Evolutionary conservation across 1,140 invertebrate species (phyloP).

Genomic region (Bicyclus anynana): DNA sequence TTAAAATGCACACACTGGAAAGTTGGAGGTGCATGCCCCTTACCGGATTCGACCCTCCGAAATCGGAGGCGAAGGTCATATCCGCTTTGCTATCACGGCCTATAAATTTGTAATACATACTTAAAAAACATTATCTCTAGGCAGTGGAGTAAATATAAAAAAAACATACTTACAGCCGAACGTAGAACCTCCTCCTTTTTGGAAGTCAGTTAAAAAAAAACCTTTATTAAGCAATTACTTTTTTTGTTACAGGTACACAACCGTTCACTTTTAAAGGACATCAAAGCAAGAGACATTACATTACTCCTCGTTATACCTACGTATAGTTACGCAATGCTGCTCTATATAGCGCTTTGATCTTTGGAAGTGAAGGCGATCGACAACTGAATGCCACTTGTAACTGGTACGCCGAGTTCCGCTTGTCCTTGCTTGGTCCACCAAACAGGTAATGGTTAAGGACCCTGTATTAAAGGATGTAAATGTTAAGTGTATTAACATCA

Average conservation of each 20-base stretch:
- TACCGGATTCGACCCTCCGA: too few species aligned
- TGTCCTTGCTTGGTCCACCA: constrained; percentile 24
- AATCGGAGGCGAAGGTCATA: too few species aligned
- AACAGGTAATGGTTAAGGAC: background rate
- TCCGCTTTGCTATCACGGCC: too few species aligned
- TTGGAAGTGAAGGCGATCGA: constrained; percentile 40
- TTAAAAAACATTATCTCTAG: too few species aligned
- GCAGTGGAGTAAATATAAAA: too few species aligned
- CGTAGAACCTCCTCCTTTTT: too few species aligned
- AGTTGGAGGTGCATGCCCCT: too few species aligned
- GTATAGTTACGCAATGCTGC: constrained; percentile 7
- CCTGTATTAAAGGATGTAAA: constrained; percentile 5
- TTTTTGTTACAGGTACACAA: constrained; percentile 33
- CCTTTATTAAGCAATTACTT: constrained; percentile 4
- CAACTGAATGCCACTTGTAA: constrained; percentile 45
- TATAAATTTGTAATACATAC: too few species aligned
- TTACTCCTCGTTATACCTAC: constrained; percentile 14
- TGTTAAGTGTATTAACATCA: too few species aligned
- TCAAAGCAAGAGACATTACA: constrained; percentile 20
- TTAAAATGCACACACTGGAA: too few species aligned
- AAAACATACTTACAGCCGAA: too few species aligned
- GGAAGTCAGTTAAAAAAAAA: background rate
- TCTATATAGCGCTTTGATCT: constrained; percentile 11
- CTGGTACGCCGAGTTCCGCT: constrained; percentile 25
- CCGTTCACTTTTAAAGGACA: constrained; percentile 24